Evolutionary conservation across 2,888 invertebrate species (phyloP), one percentile per base, ranked within the genome.

Genomic region (Tetranychus truncatus): DNA sequence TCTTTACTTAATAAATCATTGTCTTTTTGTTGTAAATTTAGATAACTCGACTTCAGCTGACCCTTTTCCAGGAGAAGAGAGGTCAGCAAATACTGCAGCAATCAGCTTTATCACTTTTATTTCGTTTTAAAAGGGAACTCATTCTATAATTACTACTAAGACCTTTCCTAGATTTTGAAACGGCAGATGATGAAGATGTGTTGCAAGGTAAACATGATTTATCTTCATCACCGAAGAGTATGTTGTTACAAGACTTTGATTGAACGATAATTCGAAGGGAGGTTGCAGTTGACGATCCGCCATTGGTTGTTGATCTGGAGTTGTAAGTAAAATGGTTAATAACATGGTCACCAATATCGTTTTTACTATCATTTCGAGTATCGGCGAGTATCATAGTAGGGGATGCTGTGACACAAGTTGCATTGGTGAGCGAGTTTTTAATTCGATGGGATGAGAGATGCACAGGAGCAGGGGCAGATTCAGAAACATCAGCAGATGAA

Each of bases 181-280:
- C 69, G 18, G 20, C 21, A 20, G 21, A 24, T 9, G 34, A 24
- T 20, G 20, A 20, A 20, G 20, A 24, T 11, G 69, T 24, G 8
- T 20, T 69, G 8, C 69, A 69, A 20, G 69, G 69, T 24, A 24
- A 69, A 69, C 21, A 69, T 11, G 21, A 24, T 69, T 21, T 69
- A 21, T 69, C 69, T 8, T 69, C 34, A 69, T 69, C 66, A 24
- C 55, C 65, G 18, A 76, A 75, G 34, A 74, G 44, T 71, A 77
- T 77, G 45, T 77, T 76, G 74, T 77, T 77, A 20, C 76, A 75
- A 24, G 77, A 77, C 66, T 77, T 77, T n/a, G 77, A 77, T 72
- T 77, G 77, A 66, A 77, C 71, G 45, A 77, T 77, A 9, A 77
- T 74, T 67, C 76, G 46, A 72, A 77, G 69, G 6, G 77, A 77